phyloP scores from a whole-genome alignment of 1,140 invertebrate species.

The Trachymyrmex cornetzi region DNA sequence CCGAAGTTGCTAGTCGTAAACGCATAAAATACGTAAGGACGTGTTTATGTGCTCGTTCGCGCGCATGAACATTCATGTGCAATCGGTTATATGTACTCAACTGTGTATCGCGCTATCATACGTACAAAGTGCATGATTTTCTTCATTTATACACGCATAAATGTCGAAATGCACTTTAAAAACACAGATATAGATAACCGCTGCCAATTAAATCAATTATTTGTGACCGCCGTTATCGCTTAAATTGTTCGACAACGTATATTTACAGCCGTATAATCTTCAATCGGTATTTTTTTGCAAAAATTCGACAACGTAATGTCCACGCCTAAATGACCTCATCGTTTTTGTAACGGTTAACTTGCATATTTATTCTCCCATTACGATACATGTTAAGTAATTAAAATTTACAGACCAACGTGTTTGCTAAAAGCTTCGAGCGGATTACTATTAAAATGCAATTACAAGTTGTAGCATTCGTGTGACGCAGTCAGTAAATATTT shows the following conservation, averaged over 20 bases:
- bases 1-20: constrained; percentile 12
- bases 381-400: background rate
- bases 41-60: constrained; percentile 26
- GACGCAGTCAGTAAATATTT: background rate
- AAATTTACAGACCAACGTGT: background rate
- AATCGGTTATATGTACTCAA: background rate
- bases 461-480: background rate
- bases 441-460: background rate
- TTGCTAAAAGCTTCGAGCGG: background rate
- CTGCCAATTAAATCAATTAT: constrained; percentile 44
- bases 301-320: background rate
- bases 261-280: constrained; percentile 2
- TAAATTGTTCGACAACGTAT: constrained; percentile 9
- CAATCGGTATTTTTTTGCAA: background rate
- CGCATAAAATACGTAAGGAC: constrained; percentile 38
- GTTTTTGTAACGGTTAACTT: background rate
- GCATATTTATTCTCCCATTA: background rate
- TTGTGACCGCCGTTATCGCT: background rate
- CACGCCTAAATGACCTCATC: background rate
- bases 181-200: constrained; percentile 2
- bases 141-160: constrained; percentile 19
- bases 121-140: constrained; percentile 21
- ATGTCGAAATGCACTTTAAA: background rate
- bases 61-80: constrained; percentile 26
- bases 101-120: background rate